Percentiles rank a stretch among this genome's conserved stretches.
phyloP scores from a whole-genome alignment of 2,888 invertebrate species.

The Torymus aiolomorphi region DNA sequence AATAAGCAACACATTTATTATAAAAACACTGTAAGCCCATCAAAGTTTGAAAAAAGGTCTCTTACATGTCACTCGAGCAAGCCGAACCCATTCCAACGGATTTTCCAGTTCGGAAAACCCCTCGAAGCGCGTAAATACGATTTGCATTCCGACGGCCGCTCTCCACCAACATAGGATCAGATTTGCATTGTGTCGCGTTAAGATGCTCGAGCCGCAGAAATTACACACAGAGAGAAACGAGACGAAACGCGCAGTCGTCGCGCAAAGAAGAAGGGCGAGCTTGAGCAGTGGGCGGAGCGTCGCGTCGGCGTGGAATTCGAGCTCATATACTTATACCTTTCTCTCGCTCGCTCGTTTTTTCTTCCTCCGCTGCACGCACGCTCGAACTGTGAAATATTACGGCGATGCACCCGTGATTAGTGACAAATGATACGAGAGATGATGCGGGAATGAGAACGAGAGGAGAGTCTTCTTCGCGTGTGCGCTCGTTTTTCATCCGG shows the following conservation, averaged over 20 bases:
- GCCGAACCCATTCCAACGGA: neutral
- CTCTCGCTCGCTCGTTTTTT: no score
- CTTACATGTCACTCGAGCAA: no score
- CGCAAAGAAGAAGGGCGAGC: constrained; percentile 35
- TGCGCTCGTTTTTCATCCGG: constrained; percentile 50
- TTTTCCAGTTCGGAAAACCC: constrained; percentile 1
- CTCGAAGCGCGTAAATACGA: constrained; percentile 32
- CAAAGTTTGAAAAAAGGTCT: no score
- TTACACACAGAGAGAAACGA: constrained; percentile 56
- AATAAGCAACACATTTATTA: no score
- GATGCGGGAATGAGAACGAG: neutral
- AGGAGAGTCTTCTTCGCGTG: constrained; percentile 13
- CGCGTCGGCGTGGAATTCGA: constrained; percentile 54
- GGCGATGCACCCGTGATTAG: constrained; percentile 58
- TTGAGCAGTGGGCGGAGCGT: constrained; percentile 51
- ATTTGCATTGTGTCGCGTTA: constrained; percentile 16
- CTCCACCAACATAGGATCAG: neutral
- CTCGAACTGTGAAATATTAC: constrained; percentile 61
- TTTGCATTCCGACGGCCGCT: constrained; percentile 11
- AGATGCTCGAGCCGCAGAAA: constrained; percentile 54
- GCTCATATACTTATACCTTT: constrained; percentile 26
- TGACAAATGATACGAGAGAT: constrained; percentile 59
- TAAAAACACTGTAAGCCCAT: no score
- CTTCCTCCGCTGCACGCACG: neutral
- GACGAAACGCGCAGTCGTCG: neutral